Conservation (phyloP, 92 coral and sea anemone species). For the Parazoanthus atlanticus region DNA sequence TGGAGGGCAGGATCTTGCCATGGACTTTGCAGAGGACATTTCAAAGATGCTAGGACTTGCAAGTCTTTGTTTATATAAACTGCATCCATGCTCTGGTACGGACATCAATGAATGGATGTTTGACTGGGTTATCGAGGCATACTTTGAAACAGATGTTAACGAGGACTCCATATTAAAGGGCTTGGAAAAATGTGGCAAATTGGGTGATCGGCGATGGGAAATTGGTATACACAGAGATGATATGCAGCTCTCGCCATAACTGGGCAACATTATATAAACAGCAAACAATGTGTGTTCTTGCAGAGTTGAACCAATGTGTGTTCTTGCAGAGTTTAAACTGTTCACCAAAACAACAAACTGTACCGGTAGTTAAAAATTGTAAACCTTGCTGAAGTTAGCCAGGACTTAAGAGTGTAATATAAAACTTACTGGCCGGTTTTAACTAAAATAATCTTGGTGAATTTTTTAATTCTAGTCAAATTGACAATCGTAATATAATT, state of each 20-base stretch:
- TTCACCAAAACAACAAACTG: neutral
- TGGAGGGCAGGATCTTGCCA: conserved; percentile 50
- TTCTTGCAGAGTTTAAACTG: too few relatives aligned
- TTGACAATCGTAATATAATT: neutral
- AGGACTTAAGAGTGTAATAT: neutral
- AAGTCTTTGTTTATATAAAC: conserved; percentile 71
- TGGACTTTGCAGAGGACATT: conserved; percentile 56
- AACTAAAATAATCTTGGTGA: neutral
- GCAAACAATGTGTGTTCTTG: neutral
- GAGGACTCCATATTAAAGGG: conserved; percentile 60
- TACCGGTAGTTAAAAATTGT: neutral
- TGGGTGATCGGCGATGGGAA: conserved; percentile 68
- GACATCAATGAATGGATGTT: conserved; percentile 61
- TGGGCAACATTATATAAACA: neutral
- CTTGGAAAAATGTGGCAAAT: conserved; percentile 53
- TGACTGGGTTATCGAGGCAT: conserved; percentile 86
- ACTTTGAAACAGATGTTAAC: conserved; percentile 47
- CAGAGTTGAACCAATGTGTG: neutral
- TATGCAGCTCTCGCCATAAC: conserved; percentile 68
- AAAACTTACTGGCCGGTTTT: neutral
- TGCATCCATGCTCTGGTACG: conserved; percentile 72
- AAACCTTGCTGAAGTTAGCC: neutral
- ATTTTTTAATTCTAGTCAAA: neutral
- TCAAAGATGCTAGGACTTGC: conserved; percentile 62
- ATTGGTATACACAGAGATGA: conserved; percentile 70